A percentile compares a stretch with the other conserved stretches of the same genome.
phyloP scores from a whole-genome alignment of 2,797 vertebrate species.

The Acrocephalus scirpaceus region DNA sequence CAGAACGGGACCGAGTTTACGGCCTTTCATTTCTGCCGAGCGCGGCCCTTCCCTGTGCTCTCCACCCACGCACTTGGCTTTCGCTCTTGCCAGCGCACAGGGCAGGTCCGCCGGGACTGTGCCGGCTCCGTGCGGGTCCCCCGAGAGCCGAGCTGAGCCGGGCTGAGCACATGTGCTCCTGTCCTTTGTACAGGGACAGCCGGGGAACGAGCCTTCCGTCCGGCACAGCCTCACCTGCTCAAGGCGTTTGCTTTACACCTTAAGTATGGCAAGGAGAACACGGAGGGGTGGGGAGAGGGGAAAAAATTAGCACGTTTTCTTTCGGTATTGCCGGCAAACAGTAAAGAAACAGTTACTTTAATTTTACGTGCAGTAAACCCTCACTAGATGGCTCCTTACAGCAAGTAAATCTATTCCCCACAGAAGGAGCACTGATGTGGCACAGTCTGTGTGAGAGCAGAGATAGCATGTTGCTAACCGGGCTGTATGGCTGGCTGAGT shows the following conservation, averaged over 20 bases:
- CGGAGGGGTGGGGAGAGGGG: fast-evolving
- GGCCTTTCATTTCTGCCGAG: not conserved
- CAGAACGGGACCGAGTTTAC: not conserved
- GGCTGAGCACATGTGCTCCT: not conserved
- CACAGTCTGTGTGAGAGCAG: not conserved
- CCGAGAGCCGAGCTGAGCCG: not conserved
- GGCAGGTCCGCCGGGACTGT: not conserved
- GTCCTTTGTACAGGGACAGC: not conserved
- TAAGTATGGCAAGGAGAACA: not conserved
- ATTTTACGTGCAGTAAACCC: slow-evolving; percentile 50
- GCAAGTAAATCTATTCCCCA: slow-evolving; percentile 49
- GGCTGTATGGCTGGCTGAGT: not conserved
- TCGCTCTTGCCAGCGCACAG: not conserved
- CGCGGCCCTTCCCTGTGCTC: not conserved
- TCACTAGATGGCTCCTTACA: slow-evolving; percentile 72
- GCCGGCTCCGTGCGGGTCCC: not conserved
- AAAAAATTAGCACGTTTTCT: not conserved
- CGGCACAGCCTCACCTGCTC: not conserved
- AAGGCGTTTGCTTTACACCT: not conserved
- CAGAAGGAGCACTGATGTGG: not conserved
- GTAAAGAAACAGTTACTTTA: not conserved
- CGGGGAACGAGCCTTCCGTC: fast-evolving
- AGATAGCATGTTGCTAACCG: not conserved
- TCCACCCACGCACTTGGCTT: not conserved
- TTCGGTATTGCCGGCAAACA: not conserved